Conservation (phyloP, 1,140 invertebrate genomes). For the Euschistus heros region DNA sequence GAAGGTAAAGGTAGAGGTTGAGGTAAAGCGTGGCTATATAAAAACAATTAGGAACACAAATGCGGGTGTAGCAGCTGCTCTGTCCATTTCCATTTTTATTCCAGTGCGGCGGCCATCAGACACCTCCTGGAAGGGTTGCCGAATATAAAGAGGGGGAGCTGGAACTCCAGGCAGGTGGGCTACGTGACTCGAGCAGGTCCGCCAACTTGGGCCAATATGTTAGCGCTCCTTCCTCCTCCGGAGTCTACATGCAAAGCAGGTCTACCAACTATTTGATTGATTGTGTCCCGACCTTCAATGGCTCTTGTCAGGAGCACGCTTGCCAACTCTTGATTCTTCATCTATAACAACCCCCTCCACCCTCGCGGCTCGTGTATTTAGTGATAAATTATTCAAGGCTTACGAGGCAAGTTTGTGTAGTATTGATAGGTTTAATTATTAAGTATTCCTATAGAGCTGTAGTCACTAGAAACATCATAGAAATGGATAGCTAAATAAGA, state of each 20-base stretch:
- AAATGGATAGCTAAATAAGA: too few relatives aligned
- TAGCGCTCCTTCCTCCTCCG: not conserved
- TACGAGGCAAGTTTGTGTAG: too few relatives aligned
- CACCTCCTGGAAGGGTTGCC: too few relatives aligned
- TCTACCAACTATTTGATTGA: too few relatives aligned
- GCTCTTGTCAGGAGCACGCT: not conserved
- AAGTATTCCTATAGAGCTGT: too few relatives aligned
- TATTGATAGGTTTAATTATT: too few relatives aligned
- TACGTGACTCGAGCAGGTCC: not conserved
- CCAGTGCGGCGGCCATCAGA: not conserved
- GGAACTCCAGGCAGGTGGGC: too few relatives aligned
- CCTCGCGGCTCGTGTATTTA: not conserved
- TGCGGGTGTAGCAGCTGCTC: not conserved
- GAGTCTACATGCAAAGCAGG: conserved; percentile 2
- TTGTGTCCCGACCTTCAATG: not conserved
- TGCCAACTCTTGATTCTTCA: not conserved
- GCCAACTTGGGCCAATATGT: conserved; percentile 16
- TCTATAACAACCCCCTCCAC: not conserved
- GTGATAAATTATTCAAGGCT: too few relatives aligned
- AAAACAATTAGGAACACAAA: conserved; percentile 7
- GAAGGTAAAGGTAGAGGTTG: too few relatives aligned
- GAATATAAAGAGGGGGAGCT: too few relatives aligned
- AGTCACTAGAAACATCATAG: too few relatives aligned
- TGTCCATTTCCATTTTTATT: conserved; percentile 25
- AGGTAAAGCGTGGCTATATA: conserved; percentile 4